These are phyloP conservation scores for Monoplex corrugatus DNA, from an alignment of 2,888 invertebrate genomes.

Conservation along the genomic window DNA sequence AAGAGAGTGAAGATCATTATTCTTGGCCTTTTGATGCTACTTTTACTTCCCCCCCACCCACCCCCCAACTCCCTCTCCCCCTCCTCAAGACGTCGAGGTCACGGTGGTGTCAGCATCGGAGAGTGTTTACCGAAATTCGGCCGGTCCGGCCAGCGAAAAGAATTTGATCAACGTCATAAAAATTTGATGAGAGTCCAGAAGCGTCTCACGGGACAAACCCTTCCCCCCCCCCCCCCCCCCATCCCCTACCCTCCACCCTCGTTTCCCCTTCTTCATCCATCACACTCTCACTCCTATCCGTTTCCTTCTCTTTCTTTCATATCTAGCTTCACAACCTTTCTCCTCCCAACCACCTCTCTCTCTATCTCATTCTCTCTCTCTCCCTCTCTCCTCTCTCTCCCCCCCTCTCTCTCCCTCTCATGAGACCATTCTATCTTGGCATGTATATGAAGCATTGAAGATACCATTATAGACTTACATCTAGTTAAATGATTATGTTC, in stretches of 20 bases:
- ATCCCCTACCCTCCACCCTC: neutral
- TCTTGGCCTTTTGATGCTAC: too few relatives aligned
- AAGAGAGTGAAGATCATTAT: too few relatives aligned
- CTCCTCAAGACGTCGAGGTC: too few relatives aligned
- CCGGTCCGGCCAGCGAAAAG: conserved; percentile 24
- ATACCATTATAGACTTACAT: too few relatives aligned
- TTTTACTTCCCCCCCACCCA: too few relatives aligned
- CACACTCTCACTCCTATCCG: neutral
- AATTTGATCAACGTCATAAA: conserved; percentile 48
- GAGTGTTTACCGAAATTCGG: neutral
- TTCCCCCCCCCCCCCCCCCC: neutral
- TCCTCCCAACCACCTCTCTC: neutral
- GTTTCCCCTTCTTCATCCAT: neutral
- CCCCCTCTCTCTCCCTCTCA: neutral
- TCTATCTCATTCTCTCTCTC: neutral
- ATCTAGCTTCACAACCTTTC: neutral
- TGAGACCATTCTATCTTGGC: too few relatives aligned
- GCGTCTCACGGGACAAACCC: neutral
- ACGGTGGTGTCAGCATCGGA: too few relatives aligned
- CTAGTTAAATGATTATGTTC: too few relatives aligned
- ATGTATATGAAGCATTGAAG: too few relatives aligned
- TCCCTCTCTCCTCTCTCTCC: neutral
- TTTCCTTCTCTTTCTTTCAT: neutral
- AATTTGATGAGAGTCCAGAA: conserved; percentile 42
- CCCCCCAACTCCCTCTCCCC: too few relatives aligned